Evolutionary conservation across 2,888 invertebrate species (phyloP).

Genomic region (Eilema caniola): DNA sequence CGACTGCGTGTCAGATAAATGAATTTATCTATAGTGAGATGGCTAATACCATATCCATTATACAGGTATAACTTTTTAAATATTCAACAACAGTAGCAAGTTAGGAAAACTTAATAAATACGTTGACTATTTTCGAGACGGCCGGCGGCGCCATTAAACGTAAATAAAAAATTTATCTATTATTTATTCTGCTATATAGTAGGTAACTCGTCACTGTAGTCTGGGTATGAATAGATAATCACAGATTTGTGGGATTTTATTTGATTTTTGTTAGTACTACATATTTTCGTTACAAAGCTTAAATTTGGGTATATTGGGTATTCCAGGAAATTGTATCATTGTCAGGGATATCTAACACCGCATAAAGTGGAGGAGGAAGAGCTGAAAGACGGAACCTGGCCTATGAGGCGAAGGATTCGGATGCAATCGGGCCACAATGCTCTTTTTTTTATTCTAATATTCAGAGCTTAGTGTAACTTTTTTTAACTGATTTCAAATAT

Average conservation of each 20-base stretch:
- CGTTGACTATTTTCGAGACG: conserved; percentile 23
- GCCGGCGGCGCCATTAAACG: neutral
- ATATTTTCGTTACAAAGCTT: no score
- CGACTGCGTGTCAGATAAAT: neutral
- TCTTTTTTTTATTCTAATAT: no score
- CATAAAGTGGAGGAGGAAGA: no score
- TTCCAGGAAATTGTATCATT: neutral
- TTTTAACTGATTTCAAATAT: no score
- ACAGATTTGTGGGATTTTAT: neutral
- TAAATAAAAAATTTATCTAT: conserved; percentile 29
- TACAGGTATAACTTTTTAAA: neutral
- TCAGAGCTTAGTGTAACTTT: no score
- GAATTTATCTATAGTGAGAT: neutral
- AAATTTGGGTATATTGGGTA: neutral
- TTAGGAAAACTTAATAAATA: conserved; percentile 26
- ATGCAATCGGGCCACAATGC: no score
- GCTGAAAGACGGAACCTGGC: no score
- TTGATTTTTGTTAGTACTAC: neutral
- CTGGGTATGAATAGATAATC: conserved; percentile 21
- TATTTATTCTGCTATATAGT: conserved; percentile 27
- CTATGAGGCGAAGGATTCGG: no score
- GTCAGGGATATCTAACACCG: neutral
- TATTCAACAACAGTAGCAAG: neutral
- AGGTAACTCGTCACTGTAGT: conserved; percentile 44
- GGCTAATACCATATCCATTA: neutral